Base-by-base conservation (phyloP, 2,797 vertebrate species). In the Danio aesculapii region DNA sequence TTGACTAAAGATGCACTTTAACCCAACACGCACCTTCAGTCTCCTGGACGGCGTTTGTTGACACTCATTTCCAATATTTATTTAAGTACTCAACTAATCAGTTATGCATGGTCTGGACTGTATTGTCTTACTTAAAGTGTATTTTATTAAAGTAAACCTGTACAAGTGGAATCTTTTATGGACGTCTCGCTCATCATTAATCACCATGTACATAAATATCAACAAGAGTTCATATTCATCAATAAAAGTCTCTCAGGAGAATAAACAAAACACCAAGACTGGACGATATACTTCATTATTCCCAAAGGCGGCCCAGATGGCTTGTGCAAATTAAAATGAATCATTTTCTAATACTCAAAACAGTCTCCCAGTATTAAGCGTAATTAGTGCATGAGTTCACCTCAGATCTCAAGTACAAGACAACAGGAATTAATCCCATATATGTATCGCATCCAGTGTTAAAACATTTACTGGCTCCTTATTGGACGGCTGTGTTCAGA, bases 121-220 rank as follows among this genome's bases (percentile, higher is more conserved):
- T 83, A 74, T 86, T 83, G 69, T 86, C 59, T 88, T 83, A 90
- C 88, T 72, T 88, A 90, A 89, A 91, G 87, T 89, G 86, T 86
- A 90, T 91, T 94, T 94, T 92, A 94, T 93, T 94, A 93, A 94
- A 94, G 82, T 79, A 86, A 90, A 88, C 88, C 88, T 88, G 86
- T 88, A 88, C 92, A 75, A 90, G 87, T 86, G 89, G 77, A 62
- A 57, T 50, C 11, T 50, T 72, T 53, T 49, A 81, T 66, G 47
- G 46, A 50, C 5, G 12, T 59, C 53, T 77, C 21, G 2, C 50
- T 47, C 41, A 17, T 72, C 5, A 46, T 6, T 16, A 44, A 21
- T 30, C 30, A 30, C 6, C 43, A 19, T 14, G 41, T 72, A 19
- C 41, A 19, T 43, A 55, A 8, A 52, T 50, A 8, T 19, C 63